Evolutionary conservation across 2,113 vertebrate genomes (phyloP), one percentile per base, ranked within the genome.

Genomic region (Hiodon tergisus): DNA sequence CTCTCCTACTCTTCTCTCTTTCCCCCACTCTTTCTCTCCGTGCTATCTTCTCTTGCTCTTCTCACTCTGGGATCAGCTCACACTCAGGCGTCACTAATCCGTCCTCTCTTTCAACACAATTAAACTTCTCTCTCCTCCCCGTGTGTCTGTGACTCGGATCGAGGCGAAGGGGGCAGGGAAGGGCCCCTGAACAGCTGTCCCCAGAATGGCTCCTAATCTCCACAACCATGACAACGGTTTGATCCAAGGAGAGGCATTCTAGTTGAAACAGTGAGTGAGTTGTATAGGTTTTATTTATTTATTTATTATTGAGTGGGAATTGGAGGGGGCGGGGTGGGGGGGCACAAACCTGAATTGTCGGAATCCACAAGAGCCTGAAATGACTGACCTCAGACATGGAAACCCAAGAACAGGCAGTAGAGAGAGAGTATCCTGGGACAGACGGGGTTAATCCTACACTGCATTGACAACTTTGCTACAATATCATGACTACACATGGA

Each of bases 81-180:
- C 66, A 77, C 13, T 50, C 57, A 50, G 67, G 72, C 66, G 53
- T 77, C 60, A 67, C 75, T 80, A 82, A 78, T 80, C 78, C 71
- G 69, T 52, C 53, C 68, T 74, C 75, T 76, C 69, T 78, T 69
- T 65, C 69, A 78, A 80, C 77, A 82, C 81, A 82, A 82, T 80
- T 76, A 77, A 78, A 76, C 59, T 69, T 53, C 72, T 67, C 78
- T 72, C 71, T 59, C 76, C 53, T 55, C 72, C 73, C 70, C 63
- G 71, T 76, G 77, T 80, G 74, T 79, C 67, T 80, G 81, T 76
- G 77, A 80, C 76, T 77, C 78, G 71, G 78, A 82, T 74, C 75
- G 74, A 75, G 69, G 66, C 72, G 74, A 78, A 4, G 72, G 69
- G 78, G 69, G 71, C 68, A 67, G 69, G 73, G 74, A 77, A 63